A percentile compares a stretch with the other conserved stretches of the same genome.
Evolutionary conservation across 1,140 invertebrate genomes (phyloP).

Genomic region (Trissolcus basalis): DNA sequence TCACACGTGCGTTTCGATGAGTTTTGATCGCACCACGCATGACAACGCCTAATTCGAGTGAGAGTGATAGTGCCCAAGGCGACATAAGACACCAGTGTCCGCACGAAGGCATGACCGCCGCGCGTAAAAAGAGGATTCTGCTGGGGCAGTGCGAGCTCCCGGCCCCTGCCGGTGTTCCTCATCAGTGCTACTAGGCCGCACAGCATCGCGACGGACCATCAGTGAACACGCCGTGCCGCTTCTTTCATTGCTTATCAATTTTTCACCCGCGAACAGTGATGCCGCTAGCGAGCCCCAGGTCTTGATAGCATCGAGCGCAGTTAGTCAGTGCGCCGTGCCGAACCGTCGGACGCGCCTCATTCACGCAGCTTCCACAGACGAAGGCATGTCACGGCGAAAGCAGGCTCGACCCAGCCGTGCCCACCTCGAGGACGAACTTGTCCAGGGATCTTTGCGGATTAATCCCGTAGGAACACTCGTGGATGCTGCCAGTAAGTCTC

Average conservation of each 20-base stretch:
- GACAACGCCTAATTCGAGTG: conserved; percentile 9
- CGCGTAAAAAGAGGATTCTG: conserved; percentile 32
- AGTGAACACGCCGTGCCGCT: too few species aligned
- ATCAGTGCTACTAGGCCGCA: background rate
- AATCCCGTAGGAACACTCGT: conserved; percentile 63
- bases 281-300: background rate
- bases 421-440: conserved; percentile 75
- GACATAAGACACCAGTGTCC: conserved; percentile 10
- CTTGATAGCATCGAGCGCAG: conserved; percentile 3
- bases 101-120: conserved; percentile 22
- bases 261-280: background rate
- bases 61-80: conserved; percentile 22
- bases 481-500: conserved; percentile 70
- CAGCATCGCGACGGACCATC: background rate
- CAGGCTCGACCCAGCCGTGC: conserved; percentile 76
- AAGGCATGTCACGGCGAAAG: conserved; percentile 75
- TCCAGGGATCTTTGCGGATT: conserved; percentile 68
- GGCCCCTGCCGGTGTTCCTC: background rate
- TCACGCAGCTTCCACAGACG: conserved; percentile 46
- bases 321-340: conserved; percentile 39
- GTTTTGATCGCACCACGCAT: conserved; percentile 1
- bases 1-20: background rate
- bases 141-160: conserved; percentile 5
- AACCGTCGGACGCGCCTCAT: conserved; percentile 49
- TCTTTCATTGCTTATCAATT: too few species aligned